Conservation (phyloP, 2,888 invertebrate genomes). For the Meliscaeva auricollis region DNA sequence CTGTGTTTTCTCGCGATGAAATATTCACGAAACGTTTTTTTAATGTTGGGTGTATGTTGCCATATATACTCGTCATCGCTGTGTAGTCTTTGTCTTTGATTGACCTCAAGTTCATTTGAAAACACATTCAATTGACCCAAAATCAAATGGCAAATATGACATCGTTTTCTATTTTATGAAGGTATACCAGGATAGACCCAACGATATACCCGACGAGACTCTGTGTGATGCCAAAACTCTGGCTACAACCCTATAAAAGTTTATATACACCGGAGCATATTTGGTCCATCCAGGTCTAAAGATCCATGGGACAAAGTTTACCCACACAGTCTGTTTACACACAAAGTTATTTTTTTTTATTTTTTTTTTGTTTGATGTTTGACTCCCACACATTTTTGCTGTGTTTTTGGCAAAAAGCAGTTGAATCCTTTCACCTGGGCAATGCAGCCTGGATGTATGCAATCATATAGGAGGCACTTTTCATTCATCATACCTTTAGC, state of each 20-base stretch:
- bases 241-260: background rate
- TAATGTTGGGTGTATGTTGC: background rate
- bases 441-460: slow-evolving; percentile 65
- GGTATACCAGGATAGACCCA: background rate
- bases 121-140: slow-evolving; percentile 68
- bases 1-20: background rate
- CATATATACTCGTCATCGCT: background rate
- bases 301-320: slow-evolving; percentile 44
- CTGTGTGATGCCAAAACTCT: slow-evolving; percentile 21
- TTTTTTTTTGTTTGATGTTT: slow-evolving; percentile 11
- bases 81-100: slow-evolving; percentile 38
- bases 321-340: slow-evolving; percentile 63
- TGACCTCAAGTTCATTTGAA: slow-evolving; percentile 59
- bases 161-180: slow-evolving; percentile 58
- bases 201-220: slow-evolving; percentile 3
- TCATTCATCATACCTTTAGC: slow-evolving; percentile 7
- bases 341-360: slow-evolving; percentile 42
- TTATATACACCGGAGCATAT: slow-evolving; percentile 4
- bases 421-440: slow-evolving; percentile 72
- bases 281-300: background rate
- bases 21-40: slow-evolving; percentile 36
- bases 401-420: slow-evolving; percentile 20
- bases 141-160: slow-evolving; percentile 74
- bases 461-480: slow-evolving; percentile 9
- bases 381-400: slow-evolving; percentile 19